Base-by-base conservation (phyloP, 2,888 invertebrate species). In the Bembecia ichneumoniformis region DNA sequence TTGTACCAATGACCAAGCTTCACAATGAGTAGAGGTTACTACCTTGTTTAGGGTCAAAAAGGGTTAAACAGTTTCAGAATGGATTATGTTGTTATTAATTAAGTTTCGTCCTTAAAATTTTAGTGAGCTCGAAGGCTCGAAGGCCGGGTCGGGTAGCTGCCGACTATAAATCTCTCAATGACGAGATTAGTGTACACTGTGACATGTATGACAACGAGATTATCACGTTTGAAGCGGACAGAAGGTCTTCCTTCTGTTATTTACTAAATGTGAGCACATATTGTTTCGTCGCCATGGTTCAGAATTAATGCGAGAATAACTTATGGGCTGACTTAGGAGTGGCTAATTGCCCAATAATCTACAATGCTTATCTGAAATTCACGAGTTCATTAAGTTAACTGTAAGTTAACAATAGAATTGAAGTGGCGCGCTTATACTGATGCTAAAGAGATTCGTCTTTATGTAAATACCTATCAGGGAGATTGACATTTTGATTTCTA, bases 31-130 rank as follows among this genome's bases (percentile, higher is more conserved):
- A 11, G 13, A 56, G 61, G 63, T 66, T 63, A 68, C 63, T 54
- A 55, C 64, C 64, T 67, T 68, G 71, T 70, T 69, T 68, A 63
- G 65, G 61, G 54, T 55, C 56, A 58, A 54, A 58, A 64, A 66
- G 66, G 72, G 71, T 66, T 67, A 63, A 64, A 55, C 60, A 58
- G 57, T 51, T 56, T 57, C 57, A 55, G 58, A 60, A 59, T 53
- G 58, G 65, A 65, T 68, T 65, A 60, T 60, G 55, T 58, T 60
- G 64, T 63, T 66, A 65, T 72, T 66, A 71, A 71, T 68, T 64
- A 66, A 63, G 57, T 65, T 62, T 52, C 51, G 45, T 17, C 43
- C 40, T 35, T 44, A 47, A 45, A 36, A 52, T 36, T 46, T 48
- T 40, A 11, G 40, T 40, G 40, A 40, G 40, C 40, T 40, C n/a